These are phyloP conservation scores for Parazoanthus darwini DNA, from an alignment of 92 coral and sea anemone genomes.

Conservation along the genomic window DNA sequence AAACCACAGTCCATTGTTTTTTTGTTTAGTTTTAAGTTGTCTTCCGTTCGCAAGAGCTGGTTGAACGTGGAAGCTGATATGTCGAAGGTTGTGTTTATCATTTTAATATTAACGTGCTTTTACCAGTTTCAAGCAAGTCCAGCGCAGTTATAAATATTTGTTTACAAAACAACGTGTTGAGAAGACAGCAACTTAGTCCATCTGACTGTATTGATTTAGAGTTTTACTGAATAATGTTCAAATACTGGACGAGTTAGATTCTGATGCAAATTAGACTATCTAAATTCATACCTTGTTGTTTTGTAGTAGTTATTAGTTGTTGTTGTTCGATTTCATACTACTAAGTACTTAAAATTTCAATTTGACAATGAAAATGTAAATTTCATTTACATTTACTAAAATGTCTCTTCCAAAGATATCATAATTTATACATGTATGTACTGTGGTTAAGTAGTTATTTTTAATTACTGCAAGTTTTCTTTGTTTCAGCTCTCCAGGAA, in stretches of 20 bases:
- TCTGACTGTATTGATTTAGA: conserved; percentile 6
- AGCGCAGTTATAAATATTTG: background rate
- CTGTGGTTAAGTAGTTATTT: background rate
- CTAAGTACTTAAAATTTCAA: background rate
- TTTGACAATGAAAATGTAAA: background rate
- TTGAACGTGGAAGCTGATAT: background rate
- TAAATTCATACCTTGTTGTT: too few species aligned
- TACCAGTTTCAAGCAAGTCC: background rate
- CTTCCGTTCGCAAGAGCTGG: background rate
- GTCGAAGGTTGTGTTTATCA: background rate
- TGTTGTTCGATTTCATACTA: background rate
- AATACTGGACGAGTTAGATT: background rate
- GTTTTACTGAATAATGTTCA: too few species aligned
- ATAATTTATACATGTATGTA: background rate
- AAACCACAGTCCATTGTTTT: background rate
- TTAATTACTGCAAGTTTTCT: too few species aligned
- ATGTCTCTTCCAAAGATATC: background rate
- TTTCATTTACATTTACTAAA: background rate
- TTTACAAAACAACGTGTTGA: background rate
- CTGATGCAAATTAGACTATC: background rate
- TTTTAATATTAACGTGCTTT: background rate
- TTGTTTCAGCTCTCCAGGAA: background rate
- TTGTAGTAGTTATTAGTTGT: too few species aligned
- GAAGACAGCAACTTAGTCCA: background rate
- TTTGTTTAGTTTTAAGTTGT: background rate